Percentiles rank a stretch among this genome's conserved stretches.
These are phyloP conservation scores for Aviceda subcristata DNA, from an alignment of 2,113 vertebrate species.

Conservation along the genomic window DNA sequence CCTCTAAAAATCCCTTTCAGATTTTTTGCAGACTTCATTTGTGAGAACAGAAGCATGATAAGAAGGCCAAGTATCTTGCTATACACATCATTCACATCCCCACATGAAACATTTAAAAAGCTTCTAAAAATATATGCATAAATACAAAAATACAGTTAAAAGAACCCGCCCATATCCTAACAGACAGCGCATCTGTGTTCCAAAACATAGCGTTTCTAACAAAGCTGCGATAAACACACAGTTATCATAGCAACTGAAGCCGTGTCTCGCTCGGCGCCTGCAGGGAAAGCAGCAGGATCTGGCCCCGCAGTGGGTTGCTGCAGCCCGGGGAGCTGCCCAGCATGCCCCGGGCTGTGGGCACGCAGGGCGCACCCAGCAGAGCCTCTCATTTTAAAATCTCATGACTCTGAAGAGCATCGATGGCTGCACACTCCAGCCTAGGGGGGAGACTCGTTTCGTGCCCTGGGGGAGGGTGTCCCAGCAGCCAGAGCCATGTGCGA, in stretches of 20 bases:
- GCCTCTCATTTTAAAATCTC: not conserved
- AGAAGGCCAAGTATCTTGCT: not conserved
- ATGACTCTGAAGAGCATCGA: rapidly evolving
- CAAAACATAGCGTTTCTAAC: not conserved
- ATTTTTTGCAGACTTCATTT: not conserved
- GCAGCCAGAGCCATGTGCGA: not conserved
- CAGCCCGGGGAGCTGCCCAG: not conserved
- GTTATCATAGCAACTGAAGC: not conserved
- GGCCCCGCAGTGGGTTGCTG: rapidly evolving
- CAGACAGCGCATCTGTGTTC: not conserved
- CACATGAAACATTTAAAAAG: not conserved
- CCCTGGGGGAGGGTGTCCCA: not conserved
- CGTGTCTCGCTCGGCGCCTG: rapidly evolving
- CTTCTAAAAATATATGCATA: not conserved
- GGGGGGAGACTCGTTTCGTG: rapidly evolving
- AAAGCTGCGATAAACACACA: not conserved
- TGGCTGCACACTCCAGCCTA: rapidly evolving
- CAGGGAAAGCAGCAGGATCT: not conserved
- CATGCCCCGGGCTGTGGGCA: not conserved
- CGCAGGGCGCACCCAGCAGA: not conserved
- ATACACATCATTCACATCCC: rapidly evolving
- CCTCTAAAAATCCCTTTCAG: not conserved
- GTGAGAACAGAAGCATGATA: not conserved
- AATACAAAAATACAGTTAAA: not conserved
- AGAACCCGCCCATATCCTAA: not conserved